phyloP scores from a whole-genome alignment of 1,140 invertebrate species.

The Oreohelix idahoensis region DNA sequence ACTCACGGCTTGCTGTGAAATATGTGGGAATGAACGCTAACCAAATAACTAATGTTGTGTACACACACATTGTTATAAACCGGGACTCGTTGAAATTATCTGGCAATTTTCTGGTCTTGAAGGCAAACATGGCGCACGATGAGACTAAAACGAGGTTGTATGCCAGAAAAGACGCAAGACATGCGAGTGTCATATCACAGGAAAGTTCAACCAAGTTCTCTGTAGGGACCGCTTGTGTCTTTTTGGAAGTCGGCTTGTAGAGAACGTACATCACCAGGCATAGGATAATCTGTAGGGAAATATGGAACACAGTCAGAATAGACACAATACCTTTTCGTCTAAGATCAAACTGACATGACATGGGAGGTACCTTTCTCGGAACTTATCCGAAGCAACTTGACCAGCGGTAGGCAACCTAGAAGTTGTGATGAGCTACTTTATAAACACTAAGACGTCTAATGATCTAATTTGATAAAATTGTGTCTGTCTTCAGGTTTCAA shows the following conservation, averaged over 20 bases:
- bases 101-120: constrained; percentile 75
- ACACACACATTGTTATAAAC: constrained; percentile 15
- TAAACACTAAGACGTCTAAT: too few species aligned
- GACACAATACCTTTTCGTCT: too few species aligned
- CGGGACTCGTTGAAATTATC: constrained; percentile 38
- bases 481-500: too few species aligned
- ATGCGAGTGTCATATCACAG: constrained; percentile 28
- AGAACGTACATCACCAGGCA: constrained; percentile 22
- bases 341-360: too few species aligned
- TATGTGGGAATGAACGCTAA: constrained; percentile 41
- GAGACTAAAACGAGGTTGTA: constrained; percentile 91
- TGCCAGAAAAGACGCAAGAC: constrained; percentile 74
- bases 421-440: too few species aligned
- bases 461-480: too few species aligned
- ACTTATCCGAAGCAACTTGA: too few species aligned
- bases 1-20: constrained; percentile 45
- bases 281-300: constrained; percentile 42
- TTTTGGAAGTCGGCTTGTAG: constrained; percentile 5
- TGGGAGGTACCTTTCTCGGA: too few species aligned
- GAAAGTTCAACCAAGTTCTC: constrained; percentile 46
- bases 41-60: constrained; percentile 13
- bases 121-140: constrained; percentile 90
- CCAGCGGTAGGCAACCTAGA: too few species aligned
- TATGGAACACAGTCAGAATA: too few species aligned
- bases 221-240: constrained; percentile 25